A percentile compares a stretch with the other conserved stretches of the same genome.
These are phyloP conservation scores for Phymatocera aterrima DNA, from an alignment of 2,888 invertebrate species.

Conservation along the genomic window DNA sequence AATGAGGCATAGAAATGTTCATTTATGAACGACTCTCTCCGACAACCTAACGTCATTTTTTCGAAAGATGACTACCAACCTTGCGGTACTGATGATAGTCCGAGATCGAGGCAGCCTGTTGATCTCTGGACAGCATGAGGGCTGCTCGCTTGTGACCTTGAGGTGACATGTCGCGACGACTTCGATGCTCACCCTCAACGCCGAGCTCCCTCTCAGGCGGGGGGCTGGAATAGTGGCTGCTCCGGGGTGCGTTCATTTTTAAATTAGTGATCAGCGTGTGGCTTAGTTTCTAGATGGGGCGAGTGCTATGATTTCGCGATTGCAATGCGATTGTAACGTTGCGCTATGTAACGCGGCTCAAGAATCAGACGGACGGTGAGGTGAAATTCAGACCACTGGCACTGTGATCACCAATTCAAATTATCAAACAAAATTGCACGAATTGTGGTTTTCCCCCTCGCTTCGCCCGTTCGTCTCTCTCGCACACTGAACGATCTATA, in stretches of 20 bases:
- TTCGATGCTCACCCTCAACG: constrained; percentile 82
- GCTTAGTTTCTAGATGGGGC: constrained; percentile 59
- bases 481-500: constrained; percentile 6
- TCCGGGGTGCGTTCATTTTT: constrained; percentile 56
- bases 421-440: background rate
- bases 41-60: background rate
- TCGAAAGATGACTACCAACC: constrained; percentile 71
- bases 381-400: background rate
- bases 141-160: constrained; percentile 84
- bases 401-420: background rate
- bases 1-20: background rate
- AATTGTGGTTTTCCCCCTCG: background rate
- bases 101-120: constrained; percentile 70
- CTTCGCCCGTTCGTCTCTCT: background rate
- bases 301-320: constrained; percentile 59
- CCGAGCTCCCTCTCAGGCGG: constrained; percentile 76
- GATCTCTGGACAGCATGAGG: constrained; percentile 80
- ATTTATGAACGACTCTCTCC: background rate
- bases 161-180: constrained; percentile 90
- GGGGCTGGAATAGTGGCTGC: constrained; percentile 74
- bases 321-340: no score
- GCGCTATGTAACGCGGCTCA: background rate
- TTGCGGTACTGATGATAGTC: constrained; percentile 71
- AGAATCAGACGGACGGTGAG: constrained; percentile 11
- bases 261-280: constrained; percentile 63